Conservation (phyloP, 2,113 vertebrate species). For the Corvus hawaiiensis region DNA sequence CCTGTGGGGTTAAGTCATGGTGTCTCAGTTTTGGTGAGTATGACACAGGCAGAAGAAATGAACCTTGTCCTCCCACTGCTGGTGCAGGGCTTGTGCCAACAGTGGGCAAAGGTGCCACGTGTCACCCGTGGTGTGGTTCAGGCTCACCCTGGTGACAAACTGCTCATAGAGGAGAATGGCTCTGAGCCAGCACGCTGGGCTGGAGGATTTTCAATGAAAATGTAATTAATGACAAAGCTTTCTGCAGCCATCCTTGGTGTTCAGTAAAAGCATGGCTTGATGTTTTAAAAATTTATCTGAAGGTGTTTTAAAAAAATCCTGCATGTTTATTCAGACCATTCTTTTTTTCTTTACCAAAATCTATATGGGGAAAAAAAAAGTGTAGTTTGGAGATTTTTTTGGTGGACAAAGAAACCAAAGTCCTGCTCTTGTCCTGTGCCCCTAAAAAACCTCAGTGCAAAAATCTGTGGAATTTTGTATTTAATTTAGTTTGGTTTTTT, state of each 20-base stretch:
- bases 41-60: neutral
- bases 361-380: neutral
- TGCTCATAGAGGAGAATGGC: neutral
- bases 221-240: neutral
- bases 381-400: neutral
- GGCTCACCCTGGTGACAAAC: neutral
- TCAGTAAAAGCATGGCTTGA: neutral
- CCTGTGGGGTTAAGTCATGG: neutral
- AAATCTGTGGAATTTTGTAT: neutral
- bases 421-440: neutral
- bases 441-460: neutral
- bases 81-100: fast-evolving
- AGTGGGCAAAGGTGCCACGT: neutral
- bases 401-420: neutral
- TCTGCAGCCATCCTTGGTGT: neutral
- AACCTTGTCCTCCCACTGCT: neutral
- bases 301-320: fast-evolving
- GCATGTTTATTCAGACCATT: neutral
- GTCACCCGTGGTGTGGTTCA: neutral
- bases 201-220: neutral
- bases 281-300: neutral
- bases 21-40: neutral
- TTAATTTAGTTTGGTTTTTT: neutral
- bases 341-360: neutral
- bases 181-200: neutral